A percentile compares a stretch with the other conserved stretches of the same genome.
phyloP scores from a whole-genome alignment of 2,888 invertebrate genomes.

The Lasioglossum zephyrum region DNA sequence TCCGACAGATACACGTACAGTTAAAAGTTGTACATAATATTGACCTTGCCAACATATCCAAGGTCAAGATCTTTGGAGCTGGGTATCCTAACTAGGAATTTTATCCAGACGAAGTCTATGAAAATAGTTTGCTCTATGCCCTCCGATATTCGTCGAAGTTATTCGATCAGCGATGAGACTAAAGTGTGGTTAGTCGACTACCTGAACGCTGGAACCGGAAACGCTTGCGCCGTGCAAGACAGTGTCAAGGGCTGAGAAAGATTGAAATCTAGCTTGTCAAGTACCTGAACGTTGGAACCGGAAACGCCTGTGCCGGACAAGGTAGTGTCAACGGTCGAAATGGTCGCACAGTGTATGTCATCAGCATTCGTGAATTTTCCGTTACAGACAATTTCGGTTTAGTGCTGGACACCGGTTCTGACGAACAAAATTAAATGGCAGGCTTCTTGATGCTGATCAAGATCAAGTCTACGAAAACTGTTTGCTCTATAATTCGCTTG shows the following conservation, averaged over 20 bases:
- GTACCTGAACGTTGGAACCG: conserved; percentile 79
- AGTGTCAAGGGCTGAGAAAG: conserved; percentile 85
- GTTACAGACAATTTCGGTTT: conserved; percentile 81
- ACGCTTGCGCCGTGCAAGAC: conserved; percentile 91
- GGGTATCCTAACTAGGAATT: too few species aligned
- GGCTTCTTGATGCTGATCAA: neutral
- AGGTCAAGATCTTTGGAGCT: too few species aligned
- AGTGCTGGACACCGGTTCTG: conserved; percentile 83
- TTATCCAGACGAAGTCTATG: neutral
- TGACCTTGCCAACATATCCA: too few species aligned
- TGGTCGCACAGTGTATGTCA: conserved; percentile 76
- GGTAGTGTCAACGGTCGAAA: conserved; percentile 86
- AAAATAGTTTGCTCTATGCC: neutral
- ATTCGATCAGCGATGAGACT: neutral
- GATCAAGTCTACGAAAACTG: neutral
- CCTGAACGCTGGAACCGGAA: conserved; percentile 82
- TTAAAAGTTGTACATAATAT: too few species aligned
- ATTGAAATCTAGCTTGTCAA: neutral
- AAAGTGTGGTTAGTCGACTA: conserved; percentile 42
- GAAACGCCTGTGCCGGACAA: conserved; percentile 91
- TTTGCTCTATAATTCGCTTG: neutral
- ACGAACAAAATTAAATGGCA: neutral
- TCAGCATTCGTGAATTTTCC: conserved; percentile 81
- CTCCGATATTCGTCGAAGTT: neutral
- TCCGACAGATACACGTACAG: too few species aligned